These are phyloP conservation scores for Cerastis leucographa DNA, from an alignment of 2,888 invertebrate genomes.

Conservation along the genomic window DNA sequence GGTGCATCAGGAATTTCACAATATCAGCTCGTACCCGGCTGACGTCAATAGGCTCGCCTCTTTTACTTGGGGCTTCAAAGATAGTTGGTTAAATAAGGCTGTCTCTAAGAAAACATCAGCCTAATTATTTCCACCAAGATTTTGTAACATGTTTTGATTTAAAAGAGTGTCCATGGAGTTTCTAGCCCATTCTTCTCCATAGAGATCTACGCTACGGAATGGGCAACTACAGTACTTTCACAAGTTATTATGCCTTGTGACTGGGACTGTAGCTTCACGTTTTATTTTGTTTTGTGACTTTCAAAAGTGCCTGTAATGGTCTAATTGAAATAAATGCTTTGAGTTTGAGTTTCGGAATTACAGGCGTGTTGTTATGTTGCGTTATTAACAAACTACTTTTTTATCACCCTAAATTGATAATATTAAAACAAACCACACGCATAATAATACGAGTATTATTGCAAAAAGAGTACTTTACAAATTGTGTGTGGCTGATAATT, in stretches of 20 bases:
- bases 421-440: background rate
- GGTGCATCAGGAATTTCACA: background rate
- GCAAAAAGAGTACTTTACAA: slow-evolving; percentile 28
- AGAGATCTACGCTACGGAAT: too few relatives aligned
- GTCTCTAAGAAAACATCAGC: background rate
- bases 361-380: background rate
- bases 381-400: background rate
- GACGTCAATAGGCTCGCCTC: background rate
- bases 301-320: too few relatives aligned
- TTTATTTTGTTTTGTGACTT: too few relatives aligned
- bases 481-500: slow-evolving; percentile 26
- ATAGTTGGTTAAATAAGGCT: background rate
- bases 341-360: too few relatives aligned
- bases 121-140: too few relatives aligned
- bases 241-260: too few relatives aligned
- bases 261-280: too few relatives aligned
- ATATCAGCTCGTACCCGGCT: background rate
- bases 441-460: slow-evolving; percentile 8
- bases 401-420: background rate
- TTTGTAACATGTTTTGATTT: too few relatives aligned
- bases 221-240: too few relatives aligned
- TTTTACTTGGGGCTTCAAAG: background rate
- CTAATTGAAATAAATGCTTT: too few relatives aligned
- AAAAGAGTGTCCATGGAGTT: too few relatives aligned
- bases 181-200: too few relatives aligned